A percentile compares a stretch with the other conserved stretches of the same genome.
Conservation (phyloP, 2,888 invertebrate species). For the Myathropa florea region DNA sequence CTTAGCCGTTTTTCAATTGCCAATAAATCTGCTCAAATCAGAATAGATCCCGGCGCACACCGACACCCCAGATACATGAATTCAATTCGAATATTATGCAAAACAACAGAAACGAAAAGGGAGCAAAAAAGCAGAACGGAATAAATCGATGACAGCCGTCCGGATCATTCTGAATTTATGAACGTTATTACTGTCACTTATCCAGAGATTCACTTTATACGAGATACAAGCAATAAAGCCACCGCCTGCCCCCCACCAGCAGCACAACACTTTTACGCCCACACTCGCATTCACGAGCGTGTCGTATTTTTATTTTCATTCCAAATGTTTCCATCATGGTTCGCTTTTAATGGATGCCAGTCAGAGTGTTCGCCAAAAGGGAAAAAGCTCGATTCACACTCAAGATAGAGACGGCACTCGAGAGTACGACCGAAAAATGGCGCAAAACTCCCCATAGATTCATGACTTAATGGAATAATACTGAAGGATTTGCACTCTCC, state of each 20-base stretch:
- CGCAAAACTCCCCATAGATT: background rate
- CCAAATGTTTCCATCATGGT: slow-evolving; percentile 33
- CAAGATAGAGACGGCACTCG: background rate
- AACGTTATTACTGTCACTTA: slow-evolving; percentile 53
- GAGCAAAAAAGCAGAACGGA: background rate
- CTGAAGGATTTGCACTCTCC: slow-evolving; percentile 17
- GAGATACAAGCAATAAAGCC: slow-evolving; percentile 27
- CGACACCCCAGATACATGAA: background rate
- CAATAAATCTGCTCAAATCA: slow-evolving; percentile 1
- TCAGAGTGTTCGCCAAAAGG: background rate
- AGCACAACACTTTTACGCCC: slow-evolving; percentile 18
- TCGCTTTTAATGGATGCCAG: background rate
- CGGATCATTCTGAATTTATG: slow-evolving; percentile 43
- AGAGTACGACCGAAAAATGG: background rate
- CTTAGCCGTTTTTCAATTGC: background rate
- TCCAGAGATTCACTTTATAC: slow-evolving; percentile 42
- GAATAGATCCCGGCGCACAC: background rate
- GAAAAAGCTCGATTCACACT: slow-evolving; percentile 17
- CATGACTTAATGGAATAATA: slow-evolving; percentile 42
- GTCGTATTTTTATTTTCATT: slow-evolving; percentile 31
- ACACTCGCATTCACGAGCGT: background rate
- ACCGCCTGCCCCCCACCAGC: background rate
- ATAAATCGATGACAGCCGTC: slow-evolving; percentile 44
- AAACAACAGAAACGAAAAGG: background rate
- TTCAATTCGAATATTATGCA: slow-evolving; percentile 26